These are phyloP conservation scores for Alcis repandata DNA, from an alignment of 2,888 invertebrate genomes.

Conservation along the genomic window DNA sequence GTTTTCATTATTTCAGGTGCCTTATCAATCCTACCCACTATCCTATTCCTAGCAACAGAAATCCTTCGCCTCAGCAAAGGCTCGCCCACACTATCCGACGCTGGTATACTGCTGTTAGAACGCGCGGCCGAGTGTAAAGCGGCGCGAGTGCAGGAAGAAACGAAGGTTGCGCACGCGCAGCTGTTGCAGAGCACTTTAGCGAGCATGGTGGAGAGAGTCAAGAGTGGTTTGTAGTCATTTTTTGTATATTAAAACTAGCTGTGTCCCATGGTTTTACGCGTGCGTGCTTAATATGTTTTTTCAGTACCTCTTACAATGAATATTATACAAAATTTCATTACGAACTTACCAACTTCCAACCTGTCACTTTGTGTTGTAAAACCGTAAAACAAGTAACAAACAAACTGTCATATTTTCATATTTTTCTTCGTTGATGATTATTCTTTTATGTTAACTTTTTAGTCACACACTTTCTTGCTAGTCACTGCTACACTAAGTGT, in stretches of 20 bases:
- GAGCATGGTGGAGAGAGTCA: constrained; percentile 95
- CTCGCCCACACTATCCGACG: constrained; percentile 87
- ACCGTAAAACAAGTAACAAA: too few relatives aligned
- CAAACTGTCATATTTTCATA: too few relatives aligned
- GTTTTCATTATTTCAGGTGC: constrained; percentile 87
- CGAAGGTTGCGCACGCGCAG: constrained; percentile 91
- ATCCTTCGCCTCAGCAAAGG: constrained; percentile 94
- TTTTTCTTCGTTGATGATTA: too few relatives aligned
- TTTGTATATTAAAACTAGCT: neutral
- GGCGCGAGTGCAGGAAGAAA: constrained; percentile 89
- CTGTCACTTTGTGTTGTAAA: too few relatives aligned
- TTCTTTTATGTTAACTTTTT: too few relatives aligned
- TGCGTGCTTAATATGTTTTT: too few relatives aligned
- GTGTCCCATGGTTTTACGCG: too few relatives aligned
- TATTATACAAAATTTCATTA: too few relatives aligned
- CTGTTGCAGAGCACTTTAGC: constrained; percentile 95
- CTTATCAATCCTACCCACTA: constrained; percentile 94
- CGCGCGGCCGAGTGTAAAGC: constrained; percentile 92
- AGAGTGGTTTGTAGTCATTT: constrained; percentile 87
- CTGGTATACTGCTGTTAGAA: constrained; percentile 90
- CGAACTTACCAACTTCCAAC: too few relatives aligned
- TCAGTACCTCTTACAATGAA: too few relatives aligned
- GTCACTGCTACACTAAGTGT: too few relatives aligned
- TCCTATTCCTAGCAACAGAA: constrained; percentile 96
- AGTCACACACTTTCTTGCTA: too few relatives aligned